Evolutionary conservation across 2,113 vertebrate genomes (phyloP), one percentile per base, ranked within the genome.

Genomic region (Neogobius melanostomus): DNA sequence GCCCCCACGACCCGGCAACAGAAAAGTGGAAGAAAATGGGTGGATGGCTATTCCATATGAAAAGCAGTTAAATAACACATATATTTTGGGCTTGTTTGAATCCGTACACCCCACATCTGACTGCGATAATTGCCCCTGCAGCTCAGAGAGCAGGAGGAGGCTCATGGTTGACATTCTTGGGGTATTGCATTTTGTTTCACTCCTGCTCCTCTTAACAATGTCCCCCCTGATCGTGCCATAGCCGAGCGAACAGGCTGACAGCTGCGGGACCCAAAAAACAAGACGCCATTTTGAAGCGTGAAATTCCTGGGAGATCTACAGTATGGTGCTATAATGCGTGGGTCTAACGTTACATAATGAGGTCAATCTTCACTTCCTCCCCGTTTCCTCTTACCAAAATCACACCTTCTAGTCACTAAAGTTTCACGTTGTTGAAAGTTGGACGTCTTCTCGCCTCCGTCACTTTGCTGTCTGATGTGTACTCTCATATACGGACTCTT

Each of bases 311-410:
- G 84, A 85, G 77, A 79, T 72, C 71, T 59, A 50, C 43, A 36
- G 28, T 36, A 36, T 36, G 81, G 82, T 74, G 64, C 79, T 78
- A 56, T 56, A 82, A 79, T 53, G 81, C 14, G 75, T 7, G 16
- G n/a, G 81, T 75, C 66, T 90, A 87, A 72, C 68, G 85, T 90
- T 89, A 88, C 87, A 89, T 85, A 84, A 89, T 72, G 86, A 81
- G 72, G 68, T 60, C 46, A 82, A 87, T 84, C 87, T 82, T 76
- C n/a, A 65, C 79, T 83, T 88, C 87, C 85, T 65, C 48, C 64
- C 36, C 15, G 16, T 64, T 76, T 79, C 82, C 79, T 76, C 73
- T 73, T 74, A 65, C 76, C 69, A 74, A 15, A 10, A 54, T 67
- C 50, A 70, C 82, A 72, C 82, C 79, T 64, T 68, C 79, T 72